phyloP scores from a whole-genome alignment of 2,888 invertebrate species.

The Rhimphoctona megacephalus region DNA sequence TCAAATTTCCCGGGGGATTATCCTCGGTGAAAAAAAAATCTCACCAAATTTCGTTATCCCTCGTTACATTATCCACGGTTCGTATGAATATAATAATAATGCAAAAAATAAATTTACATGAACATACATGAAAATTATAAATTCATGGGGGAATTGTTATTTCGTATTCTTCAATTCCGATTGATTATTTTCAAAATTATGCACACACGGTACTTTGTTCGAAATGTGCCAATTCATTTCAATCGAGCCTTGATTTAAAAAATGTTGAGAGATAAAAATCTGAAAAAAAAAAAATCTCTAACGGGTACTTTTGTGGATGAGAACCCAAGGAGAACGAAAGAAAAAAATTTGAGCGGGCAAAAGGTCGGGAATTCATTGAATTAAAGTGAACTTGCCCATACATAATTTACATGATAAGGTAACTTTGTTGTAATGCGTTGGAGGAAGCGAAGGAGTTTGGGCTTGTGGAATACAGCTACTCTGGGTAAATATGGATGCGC shows the following conservation, averaged over 20 bases:
- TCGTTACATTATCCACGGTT: slow-evolving; percentile 21
- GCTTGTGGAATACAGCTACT: slow-evolving; percentile 21
- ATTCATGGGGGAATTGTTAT: not conserved
- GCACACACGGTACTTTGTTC: too few relatives aligned
- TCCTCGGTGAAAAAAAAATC: slow-evolving; percentile 12
- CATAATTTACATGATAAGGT: slow-evolving; percentile 23
- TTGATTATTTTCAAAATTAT: not conserved
- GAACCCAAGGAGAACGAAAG: not conserved
- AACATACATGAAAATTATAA: not conserved
- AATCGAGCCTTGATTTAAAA: not conserved
- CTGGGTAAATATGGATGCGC: slow-evolving; percentile 38
- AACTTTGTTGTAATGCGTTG: slow-evolving; percentile 12
- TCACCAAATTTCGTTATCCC: slow-evolving; percentile 39
- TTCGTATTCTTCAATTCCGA: not conserved
- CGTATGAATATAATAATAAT: slow-evolving; percentile 16
- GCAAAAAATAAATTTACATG: not conserved
- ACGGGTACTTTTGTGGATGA: not conserved
- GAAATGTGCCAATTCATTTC: too few relatives aligned
- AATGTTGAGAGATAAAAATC: not conserved
- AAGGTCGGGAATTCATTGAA: slow-evolving; percentile 2
- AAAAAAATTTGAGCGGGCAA: not conserved
- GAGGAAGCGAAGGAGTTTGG: slow-evolving; percentile 6
- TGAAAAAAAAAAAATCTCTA: not conserved
- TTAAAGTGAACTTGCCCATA: not conserved
- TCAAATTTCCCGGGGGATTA: slow-evolving; percentile 57